Evolutionary conservation across 2,113 vertebrate species (phyloP), one percentile per base, ranked within the genome.

Genomic region (Ammospiza nelsoni): DNA sequence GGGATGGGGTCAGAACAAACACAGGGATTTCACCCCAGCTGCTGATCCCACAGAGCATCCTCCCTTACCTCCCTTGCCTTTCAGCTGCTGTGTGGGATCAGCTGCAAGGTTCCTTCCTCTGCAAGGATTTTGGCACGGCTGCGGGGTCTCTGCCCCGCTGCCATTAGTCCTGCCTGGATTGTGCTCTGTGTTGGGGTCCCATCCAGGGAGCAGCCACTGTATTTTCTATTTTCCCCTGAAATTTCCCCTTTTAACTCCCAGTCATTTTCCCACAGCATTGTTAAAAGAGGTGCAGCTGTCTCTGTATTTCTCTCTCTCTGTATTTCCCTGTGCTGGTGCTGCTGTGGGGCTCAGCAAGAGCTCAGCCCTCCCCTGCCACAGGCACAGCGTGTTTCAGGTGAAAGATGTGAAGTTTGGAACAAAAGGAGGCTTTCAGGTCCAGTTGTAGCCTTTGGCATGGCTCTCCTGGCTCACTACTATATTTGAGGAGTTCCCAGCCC

Each of bases 321-420:
- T 35, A 12, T 24, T 9, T 10, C 14, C 8, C 41, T 15, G 6
- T 31, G n/a, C 12, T 41, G 41, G 13, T 41, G 41, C 41, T 41
- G 41, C 41, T 41, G 27, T 4, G 28, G 37, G 11, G 16, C 31
- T 69, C 11, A 4, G 24, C 2, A 15, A 10, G 52, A 46, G 33
- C 22, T 23, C 33, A 57, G 61, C 4, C 35, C 15, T n/a, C 12
- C 3, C 17, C 25, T 31, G 9, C 25, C 41, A 2, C 11, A 19
- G 10, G 14, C 15, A 7, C 4, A 9, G 28, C 0, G 0, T 12
- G 3, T 17, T 59, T 22, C 21, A 39, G 2, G 15, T n/a, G n/a
- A 19, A 44, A 21, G 12, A 35, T 2, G 4, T 4, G 46, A 28
- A 28, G 9, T 33, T 35, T 21, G 62, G 25, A 21, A 25, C 25